These are phyloP conservation scores for Hirtodrosophila duncani DNA, from an alignment of 2,888 invertebrate genomes.

Conservation along the genomic window DNA sequence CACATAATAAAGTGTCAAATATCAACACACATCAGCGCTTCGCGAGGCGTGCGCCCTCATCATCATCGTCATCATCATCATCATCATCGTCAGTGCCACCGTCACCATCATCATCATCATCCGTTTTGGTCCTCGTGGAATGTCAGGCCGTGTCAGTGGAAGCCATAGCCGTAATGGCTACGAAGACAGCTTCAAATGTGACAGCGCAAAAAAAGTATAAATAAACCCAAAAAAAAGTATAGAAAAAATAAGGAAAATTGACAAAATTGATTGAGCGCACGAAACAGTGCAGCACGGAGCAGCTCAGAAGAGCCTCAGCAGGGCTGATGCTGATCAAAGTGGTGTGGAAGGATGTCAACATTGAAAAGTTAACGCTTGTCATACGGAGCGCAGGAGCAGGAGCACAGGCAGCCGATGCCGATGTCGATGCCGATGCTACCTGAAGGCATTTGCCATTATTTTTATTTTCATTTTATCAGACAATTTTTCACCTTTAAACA, in stretches of 20 bases:
- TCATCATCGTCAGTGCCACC: conserved; percentile 1
- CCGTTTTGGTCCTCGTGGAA: background rate
- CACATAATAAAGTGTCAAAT: conserved; percentile 74
- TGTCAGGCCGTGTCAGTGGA: background rate
- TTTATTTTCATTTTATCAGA: conserved; percentile 35
- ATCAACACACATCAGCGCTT: conserved; percentile 59
- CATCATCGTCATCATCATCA: conserved; percentile 32
- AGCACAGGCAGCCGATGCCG: background rate
- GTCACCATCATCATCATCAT: background rate
- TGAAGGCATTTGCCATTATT: conserved; percentile 13
- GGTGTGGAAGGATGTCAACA: conserved; percentile 20
- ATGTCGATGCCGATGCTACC: background rate
- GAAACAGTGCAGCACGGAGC: conserved; percentile 15
- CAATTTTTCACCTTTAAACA: conserved; percentile 57
- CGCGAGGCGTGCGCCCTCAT: conserved; percentile 49
- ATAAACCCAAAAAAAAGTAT: conserved; percentile 36
- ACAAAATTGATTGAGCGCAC: conserved; percentile 65
- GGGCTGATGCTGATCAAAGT: background rate
- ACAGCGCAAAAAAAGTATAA: conserved; percentile 37
- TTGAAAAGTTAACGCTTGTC: conserved; percentile 54
- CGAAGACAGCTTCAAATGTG: conserved; percentile 41
- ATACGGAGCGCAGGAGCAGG: conserved; percentile 17
- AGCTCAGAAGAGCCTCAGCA: background rate
- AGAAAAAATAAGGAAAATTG: conserved; percentile 41
- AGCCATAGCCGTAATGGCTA: conserved; percentile 32